Base-by-base conservation (phyloP, 2,113 vertebrate genomes). In the Heterotilapia buettikoferi region DNA sequence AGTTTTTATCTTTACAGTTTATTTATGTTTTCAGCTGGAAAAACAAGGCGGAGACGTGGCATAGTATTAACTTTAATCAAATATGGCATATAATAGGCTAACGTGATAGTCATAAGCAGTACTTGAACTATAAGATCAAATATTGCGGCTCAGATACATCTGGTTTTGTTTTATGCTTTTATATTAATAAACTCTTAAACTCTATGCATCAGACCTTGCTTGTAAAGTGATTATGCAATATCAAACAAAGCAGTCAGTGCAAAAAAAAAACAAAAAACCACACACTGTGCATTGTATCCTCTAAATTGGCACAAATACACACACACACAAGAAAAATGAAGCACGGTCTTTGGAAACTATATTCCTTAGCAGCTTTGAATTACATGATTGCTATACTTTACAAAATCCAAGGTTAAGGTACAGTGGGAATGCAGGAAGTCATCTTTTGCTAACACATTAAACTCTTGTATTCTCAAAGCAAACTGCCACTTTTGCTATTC, bases 331-430 rank as follows among this genome's bases (percentile, higher is more conserved):
- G 31, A 36, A 63, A 92, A 88, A 79, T 40, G 38, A 92, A 93
- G 90, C 92, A 88, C 85, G 87, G 31, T 95, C 92, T 95, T 93
- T 92, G 90, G 92, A 86, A 89, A 81, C 87, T 47, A 90, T 86
- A 38, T 86, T 90, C 82, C 76, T 31, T 88, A 93, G 94, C 94
- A 94, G 94, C 91, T 93, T 92, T 90, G 40, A 90, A 90, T 92
- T 87, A 90, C 57, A 31, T 85, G 80, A 90, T 91, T 89, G 88
- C 84, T 88, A 54, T 85, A 89, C 19, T 52, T 84, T 29, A 89
- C 86, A 83, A 89, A 88, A 47, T 81, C 45, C 84, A 78, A 57
- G 52, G 82, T 53, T 26, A 81, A 87, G 50, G 87, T 43, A 52
- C 73, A 78, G 26, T 50, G 33, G 56, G 33, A 86, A 86, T 21